These are phyloP conservation scores for Tipula confusa DNA, from an alignment of 2,888 invertebrate genomes.

Conservation along the genomic window DNA sequence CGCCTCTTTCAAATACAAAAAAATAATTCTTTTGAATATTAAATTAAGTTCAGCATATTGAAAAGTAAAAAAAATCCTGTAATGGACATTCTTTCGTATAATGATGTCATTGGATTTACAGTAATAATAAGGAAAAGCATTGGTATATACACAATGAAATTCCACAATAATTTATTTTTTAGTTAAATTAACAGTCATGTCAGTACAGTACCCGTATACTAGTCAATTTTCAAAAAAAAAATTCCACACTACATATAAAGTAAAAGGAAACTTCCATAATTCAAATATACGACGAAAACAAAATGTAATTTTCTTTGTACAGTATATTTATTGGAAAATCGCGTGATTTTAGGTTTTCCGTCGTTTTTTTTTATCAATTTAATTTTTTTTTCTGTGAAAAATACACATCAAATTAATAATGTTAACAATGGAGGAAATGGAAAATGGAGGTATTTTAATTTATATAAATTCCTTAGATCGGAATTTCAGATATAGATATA, in stretches of 20 bases:
- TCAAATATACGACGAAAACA: neutral
- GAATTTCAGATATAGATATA: neutral
- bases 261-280: neutral
- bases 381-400: neutral
- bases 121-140: neutral
- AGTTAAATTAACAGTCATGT: neutral
- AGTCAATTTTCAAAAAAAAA: neutral
- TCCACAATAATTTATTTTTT: neutral
- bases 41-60: neutral
- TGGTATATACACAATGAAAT: neutral
- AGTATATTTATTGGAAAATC: slow-evolving; percentile 8
- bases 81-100: neutral
- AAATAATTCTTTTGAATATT: slow-evolving; percentile 25
- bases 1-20: neutral
- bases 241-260: neutral
- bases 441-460: neutral
- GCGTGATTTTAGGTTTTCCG: slow-evolving; percentile 13
- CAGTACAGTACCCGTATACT: neutral
- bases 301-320: neutral
- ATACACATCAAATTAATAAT: neutral
- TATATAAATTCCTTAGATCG: neutral
- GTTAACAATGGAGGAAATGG: neutral
- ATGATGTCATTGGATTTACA: neutral
- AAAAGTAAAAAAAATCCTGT: neutral
- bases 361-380: neutral